Evolutionary conservation across 2,888 invertebrate species (phyloP).

Genomic region (Zygaena filipendulae): DNA sequence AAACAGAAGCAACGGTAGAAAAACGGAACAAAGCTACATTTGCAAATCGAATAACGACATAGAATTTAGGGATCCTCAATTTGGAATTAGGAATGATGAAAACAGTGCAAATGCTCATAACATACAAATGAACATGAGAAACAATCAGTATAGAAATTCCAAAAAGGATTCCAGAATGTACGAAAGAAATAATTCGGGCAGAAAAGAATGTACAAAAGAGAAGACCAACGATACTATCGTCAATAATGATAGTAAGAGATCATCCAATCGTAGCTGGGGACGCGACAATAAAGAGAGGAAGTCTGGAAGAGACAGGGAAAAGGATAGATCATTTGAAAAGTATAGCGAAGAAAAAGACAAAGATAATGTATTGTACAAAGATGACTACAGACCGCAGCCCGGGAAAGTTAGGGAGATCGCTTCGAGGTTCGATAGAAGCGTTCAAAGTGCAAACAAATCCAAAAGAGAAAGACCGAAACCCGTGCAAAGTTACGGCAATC

Average conservation of each 20-base stretch:
- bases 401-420: constrained; percentile 60
- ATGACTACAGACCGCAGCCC: constrained; percentile 27
- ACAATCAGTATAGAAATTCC: constrained; percentile 32
- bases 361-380: constrained; percentile 16
- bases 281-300: constrained; percentile 19
- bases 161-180: constrained; percentile 36
- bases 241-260: constrained; percentile 25
- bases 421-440: constrained; percentile 44
- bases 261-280: constrained; percentile 31
- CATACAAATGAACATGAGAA: constrained; percentile 29
- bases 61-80: constrained; percentile 47
- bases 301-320: constrained; percentile 21
- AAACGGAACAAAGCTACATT: constrained; percentile 28
- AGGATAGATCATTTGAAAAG: constrained; percentile 27
- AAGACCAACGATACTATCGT: constrained; percentile 19
- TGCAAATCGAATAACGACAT: constrained; percentile 50
- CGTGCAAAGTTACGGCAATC: constrained; percentile 66
- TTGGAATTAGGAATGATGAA: constrained; percentile 31
- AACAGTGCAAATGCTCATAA: constrained; percentile 21
- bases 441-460: constrained; percentile 28
- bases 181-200: constrained; percentile 40
- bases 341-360: constrained; percentile 24
- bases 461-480: constrained; percentile 66
- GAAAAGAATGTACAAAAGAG: constrained; percentile 21
- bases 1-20: constrained; percentile 33